Base-by-base conservation (phyloP, 1,140 invertebrate genomes). In the Helicoverpa armigera region DNA sequence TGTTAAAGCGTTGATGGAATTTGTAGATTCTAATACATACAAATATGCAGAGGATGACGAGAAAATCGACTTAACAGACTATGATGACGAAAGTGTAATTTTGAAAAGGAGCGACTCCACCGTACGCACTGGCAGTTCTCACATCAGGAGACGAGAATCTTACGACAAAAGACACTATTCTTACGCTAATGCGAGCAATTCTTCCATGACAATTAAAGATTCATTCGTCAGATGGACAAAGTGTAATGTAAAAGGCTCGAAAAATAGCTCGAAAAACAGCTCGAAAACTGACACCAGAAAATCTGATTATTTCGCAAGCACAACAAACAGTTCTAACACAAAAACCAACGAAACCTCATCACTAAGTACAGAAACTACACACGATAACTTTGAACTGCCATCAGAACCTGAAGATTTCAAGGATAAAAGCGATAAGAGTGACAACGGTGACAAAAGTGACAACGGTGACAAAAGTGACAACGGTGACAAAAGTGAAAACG, bases 1-100 rank as follows among this genome's bases (percentile, higher is more conserved):
- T 29, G 86, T 97, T 2, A 88, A 96, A n/a, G 95, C 95, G 10
- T 94, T 97, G 75, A 95, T 97, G 86, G 87, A 96, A n/a, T 93
- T 90, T 86, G 81, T 94, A 2, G 93, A 94, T 76, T 86, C 79
- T 69, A 72, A 84, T 10, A 75, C 31, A 43, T 23, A 14, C 13
- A 23, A 31, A 5, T 18, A n/a, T 18, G 43, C 7, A 2, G 35
- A 43, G 5, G 3, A 35, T 12, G 53, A 14, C 9, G 11, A 60
- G 11, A 60, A 43, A 43, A 43, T 11, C 12, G 10, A 74, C 16
- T 13, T 23, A 23, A 23, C 23, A 23, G 23, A 23, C 12, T 5
- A 16, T 12, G 7, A 18, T 1, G 13, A 53, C 1, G 31, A 31
- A 23, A 29, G 31, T 29, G 12, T 9, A 9, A 43, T 10, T 11